Evolutionary conservation across 2,113 vertebrate genomes (phyloP).

Genomic region (Lycaon pictus): DNA sequence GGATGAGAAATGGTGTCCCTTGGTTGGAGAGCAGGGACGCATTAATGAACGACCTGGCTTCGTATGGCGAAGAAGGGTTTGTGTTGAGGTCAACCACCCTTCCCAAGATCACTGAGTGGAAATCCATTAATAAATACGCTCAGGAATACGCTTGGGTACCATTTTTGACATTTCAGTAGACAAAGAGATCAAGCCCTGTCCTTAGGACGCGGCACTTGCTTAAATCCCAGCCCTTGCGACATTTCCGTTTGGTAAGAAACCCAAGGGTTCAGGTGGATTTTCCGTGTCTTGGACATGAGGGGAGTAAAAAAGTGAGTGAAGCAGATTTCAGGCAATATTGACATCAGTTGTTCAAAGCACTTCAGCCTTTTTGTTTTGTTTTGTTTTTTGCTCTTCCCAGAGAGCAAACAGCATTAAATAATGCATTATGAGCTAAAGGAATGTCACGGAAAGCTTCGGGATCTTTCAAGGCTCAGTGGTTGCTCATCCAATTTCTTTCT

Average conservation of each 20-base stretch:
- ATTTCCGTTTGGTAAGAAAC: neutral
- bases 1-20: neutral
- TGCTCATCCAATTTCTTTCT: conserved; percentile 77
- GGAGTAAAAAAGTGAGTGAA: neutral
- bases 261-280: accelerated
- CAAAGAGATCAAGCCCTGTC: neutral
- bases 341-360: conserved; percentile 50
- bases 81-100: no score
- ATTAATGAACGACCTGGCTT: neutral
- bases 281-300: neutral
- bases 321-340: neutral
- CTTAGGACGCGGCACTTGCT: accelerated
- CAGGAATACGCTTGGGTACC: neutral
- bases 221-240: accelerated
- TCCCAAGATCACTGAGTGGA: no score
- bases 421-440: conserved; percentile 81
- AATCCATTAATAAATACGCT: neutral
- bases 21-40: neutral
- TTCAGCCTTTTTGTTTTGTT: conserved; percentile 44
- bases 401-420: conserved; percentile 78
- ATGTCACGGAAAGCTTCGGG: conserved; percentile 80
- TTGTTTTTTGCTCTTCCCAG: neutral
- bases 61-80: neutral
- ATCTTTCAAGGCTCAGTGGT: conserved; percentile 67
- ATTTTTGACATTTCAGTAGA: no score